Percentiles rank a stretch among this genome's conserved stretches.
These are phyloP conservation scores for Sebastes hubbsi DNA, from an alignment of 2,797 vertebrate species.

Conservation along the genomic window DNA sequence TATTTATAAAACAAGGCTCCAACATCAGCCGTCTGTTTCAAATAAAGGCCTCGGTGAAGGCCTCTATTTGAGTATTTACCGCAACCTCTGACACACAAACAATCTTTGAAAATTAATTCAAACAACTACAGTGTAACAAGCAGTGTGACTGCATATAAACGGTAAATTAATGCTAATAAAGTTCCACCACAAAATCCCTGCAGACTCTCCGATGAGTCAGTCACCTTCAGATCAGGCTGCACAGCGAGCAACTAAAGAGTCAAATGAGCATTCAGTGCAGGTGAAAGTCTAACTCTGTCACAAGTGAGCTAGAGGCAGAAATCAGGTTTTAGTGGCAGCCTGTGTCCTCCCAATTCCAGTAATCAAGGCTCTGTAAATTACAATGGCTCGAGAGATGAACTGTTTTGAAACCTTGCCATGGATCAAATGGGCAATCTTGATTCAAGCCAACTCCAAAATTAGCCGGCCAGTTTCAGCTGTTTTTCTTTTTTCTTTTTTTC, in stretches of 20 bases:
- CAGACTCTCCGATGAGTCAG: conserved; percentile 24
- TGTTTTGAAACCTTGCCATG: conserved; percentile 56
- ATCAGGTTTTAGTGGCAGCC: conserved; percentile 34
- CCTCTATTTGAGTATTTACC: background rate
- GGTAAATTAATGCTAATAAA: conserved; percentile 22
- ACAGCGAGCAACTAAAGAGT: background rate
- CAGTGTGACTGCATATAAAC: conserved; percentile 7
- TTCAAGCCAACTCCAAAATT: conserved; percentile 60
- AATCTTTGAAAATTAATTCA: background rate
- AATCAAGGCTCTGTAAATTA: conserved; percentile 65
- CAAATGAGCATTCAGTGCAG: conserved; percentile 27
- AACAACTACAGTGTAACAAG: background rate
- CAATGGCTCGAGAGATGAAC: conserved; percentile 55
- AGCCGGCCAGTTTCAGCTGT: conserved; percentile 35
- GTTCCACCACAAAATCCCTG: background rate
- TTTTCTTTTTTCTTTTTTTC: background rate
- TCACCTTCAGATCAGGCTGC: conserved; percentile 5
- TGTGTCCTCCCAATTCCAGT: conserved; percentile 39
- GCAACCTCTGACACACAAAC: background rate
- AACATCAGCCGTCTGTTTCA: background rate
- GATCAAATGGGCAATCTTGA: conserved; percentile 65
- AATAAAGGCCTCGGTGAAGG: background rate
- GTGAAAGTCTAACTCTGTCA: conserved; percentile 24
- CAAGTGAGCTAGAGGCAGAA: conserved; percentile 29
- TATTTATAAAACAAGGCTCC: too few species aligned